phyloP scores from a whole-genome alignment of 2,113 vertebrate genomes.

The Corynorhinus townsendii region DNA sequence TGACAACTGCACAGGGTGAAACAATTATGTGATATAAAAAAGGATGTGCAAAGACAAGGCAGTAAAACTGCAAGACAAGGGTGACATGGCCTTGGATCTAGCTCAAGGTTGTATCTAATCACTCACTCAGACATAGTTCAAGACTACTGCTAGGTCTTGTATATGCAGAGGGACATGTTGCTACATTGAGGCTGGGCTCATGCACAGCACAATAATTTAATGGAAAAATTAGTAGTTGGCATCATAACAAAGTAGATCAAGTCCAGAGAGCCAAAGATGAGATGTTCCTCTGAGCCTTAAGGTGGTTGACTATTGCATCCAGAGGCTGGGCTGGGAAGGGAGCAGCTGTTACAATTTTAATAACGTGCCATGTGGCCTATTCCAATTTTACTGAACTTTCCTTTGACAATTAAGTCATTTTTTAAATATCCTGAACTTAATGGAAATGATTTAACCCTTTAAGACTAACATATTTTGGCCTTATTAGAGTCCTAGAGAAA shows the following conservation, averaged over 20 bases:
- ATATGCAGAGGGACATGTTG: background rate
- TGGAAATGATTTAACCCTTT: background rate
- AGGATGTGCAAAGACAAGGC: background rate
- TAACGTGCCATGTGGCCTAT: background rate
- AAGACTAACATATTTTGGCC: background rate
- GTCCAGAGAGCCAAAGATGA: background rate
- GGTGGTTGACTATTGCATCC: background rate
- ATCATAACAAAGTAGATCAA: background rate
- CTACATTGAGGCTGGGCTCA: background rate
- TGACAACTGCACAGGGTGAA: background rate
- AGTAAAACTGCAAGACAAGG: background rate
- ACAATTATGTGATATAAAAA: background rate
- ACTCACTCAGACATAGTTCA: background rate
- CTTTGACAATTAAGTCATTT: background rate
- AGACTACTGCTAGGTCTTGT: background rate
- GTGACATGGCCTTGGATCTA: background rate
- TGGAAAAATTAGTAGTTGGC: background rate
- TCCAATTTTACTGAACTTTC: background rate
- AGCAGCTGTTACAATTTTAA: background rate
- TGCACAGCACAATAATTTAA: background rate
- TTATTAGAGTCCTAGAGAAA: background rate
- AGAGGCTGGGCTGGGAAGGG: background rate
- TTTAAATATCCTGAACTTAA: background rate
- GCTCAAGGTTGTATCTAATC: background rate
- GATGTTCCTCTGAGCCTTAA: background rate